Conservation (phyloP, 2,888 invertebrate species). For the Podotricha telesiphe region DNA sequence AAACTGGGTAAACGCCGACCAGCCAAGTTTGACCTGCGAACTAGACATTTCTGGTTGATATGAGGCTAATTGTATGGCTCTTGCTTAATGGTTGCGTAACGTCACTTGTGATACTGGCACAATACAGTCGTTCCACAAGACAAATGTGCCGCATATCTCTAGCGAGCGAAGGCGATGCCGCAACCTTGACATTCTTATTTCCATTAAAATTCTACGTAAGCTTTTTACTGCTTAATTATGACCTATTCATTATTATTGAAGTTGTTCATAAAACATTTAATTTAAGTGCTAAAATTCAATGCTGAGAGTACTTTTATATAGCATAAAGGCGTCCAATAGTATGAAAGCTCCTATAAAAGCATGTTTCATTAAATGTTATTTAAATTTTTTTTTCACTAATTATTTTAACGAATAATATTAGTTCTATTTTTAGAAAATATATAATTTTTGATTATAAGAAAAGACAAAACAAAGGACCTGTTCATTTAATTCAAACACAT, state of each 20-base stretch:
- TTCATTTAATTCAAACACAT: too few relatives aligned
- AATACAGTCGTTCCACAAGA: slow-evolving; percentile 70
- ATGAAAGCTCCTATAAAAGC: not conserved
- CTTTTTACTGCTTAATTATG: slow-evolving; percentile 27
- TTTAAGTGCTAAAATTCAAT: not conserved
- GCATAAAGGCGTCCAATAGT: not conserved
- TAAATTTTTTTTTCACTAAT: not conserved
- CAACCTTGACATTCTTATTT: slow-evolving; percentile 71
- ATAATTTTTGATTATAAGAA: not conserved
- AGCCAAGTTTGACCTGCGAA: slow-evolving; percentile 56
- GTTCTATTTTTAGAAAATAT: not conserved
- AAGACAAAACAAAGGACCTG: too few relatives aligned
- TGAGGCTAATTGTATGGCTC: slow-evolving; percentile 53
- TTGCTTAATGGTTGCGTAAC: slow-evolving; percentile 57
- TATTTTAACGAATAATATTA: not conserved
- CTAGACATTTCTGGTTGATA: slow-evolving; percentile 48
- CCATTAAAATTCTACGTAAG: slow-evolving; percentile 45
- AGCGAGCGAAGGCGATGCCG: slow-evolving; percentile 56
- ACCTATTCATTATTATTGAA: not conserved
- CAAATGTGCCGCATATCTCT: slow-evolving; percentile 74
- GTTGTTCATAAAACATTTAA: not conserved
- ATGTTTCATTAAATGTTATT: not conserved
- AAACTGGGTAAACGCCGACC: slow-evolving; percentile 64
- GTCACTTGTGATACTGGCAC: slow-evolving; percentile 69
- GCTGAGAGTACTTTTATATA: not conserved